These are phyloP conservation scores for Plodia interpunctella DNA, from an alignment of 1,140 invertebrate genomes.

Conservation along the genomic window DNA sequence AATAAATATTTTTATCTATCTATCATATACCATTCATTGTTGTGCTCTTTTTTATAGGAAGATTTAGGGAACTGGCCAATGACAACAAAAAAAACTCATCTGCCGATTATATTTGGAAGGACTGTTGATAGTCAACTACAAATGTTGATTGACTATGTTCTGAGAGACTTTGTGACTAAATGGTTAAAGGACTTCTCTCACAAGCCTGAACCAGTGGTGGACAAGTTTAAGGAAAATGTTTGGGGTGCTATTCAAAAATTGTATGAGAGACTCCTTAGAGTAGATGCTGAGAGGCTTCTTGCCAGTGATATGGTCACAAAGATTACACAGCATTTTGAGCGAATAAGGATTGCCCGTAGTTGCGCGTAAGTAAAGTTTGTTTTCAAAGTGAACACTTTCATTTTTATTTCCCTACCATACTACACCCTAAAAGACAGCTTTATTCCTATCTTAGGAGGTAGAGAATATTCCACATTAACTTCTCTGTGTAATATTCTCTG, in stretches of 20 bases:
- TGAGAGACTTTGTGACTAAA: conserved; percentile 86
- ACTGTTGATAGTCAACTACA: conserved; percentile 90
- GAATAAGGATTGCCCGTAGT: conserved; percentile 86
- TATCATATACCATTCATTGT: background rate
- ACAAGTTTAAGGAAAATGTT: conserved; percentile 86
- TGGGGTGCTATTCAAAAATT: conserved; percentile 86
- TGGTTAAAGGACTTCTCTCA: conserved; percentile 85
- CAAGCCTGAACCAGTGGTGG: conserved; percentile 78
- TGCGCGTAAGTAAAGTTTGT: conserved; percentile 80
- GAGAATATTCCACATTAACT: no score
- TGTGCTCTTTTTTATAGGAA: conserved; percentile 39
- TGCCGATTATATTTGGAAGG: conserved; percentile 86
- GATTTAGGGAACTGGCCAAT: conserved; percentile 55
- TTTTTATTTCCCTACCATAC: no score
- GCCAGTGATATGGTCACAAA: conserved; percentile 88
- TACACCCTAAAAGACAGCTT: no score
- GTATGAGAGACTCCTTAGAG: conserved; percentile 82
- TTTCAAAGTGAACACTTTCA: background rate
- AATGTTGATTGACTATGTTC: conserved; percentile 87
- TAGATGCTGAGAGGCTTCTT: conserved; percentile 90
- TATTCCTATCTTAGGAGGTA: no score
- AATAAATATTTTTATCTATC: no score
- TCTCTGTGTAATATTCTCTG: no score
- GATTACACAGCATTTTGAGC: conserved; percentile 91
- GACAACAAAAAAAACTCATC: conserved; percentile 70